These are phyloP conservation scores for Scophthalmus maximus DNA, from an alignment of 2,113 vertebrate genomes.

Conservation along the genomic window DNA sequence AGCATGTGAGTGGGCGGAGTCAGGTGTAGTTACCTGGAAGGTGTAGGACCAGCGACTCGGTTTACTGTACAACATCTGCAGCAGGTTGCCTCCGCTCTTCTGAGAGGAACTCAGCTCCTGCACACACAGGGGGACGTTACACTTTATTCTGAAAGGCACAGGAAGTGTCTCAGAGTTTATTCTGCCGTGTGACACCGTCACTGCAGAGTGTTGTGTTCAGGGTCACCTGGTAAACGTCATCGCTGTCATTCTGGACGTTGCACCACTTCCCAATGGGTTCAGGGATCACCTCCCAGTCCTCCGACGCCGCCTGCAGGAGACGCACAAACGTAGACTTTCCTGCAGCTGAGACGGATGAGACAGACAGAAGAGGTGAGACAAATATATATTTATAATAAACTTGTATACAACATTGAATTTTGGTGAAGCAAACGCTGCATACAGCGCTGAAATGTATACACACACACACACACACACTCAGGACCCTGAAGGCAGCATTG, in stretches of 20 bases:
- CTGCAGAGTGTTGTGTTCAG: neutral
- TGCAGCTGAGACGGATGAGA: constrained; percentile 45
- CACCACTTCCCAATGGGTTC: constrained; percentile 75
- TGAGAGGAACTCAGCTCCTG: constrained; percentile 72
- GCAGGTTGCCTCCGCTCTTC: constrained; percentile 72
- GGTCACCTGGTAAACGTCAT: constrained; percentile 56
- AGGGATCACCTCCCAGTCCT: constrained; percentile 72
- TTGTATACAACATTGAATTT: too few species aligned
- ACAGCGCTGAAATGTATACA: constrained; percentile 79
- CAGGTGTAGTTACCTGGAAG: constrained; percentile 57
- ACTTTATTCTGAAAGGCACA: constrained; percentile 9
- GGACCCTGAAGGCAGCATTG: neutral
- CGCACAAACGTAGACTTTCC: constrained; percentile 72
- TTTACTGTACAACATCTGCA: constrained; percentile 72
- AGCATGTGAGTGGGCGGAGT: neutral
- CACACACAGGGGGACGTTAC: neutral
- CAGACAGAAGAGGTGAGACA: constrained; percentile 29
- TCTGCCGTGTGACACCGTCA: neutral
- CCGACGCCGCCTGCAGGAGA: constrained; percentile 40
- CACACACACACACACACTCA: too few species aligned
- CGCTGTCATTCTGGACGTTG: constrained; percentile 57
- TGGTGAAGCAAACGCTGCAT: constrained; percentile 85
- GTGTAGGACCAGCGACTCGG: constrained; percentile 74
- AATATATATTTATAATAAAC: too few species aligned
- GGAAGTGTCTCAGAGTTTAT: too few species aligned